Evolutionary conservation across 2,888 invertebrate genomes (phyloP).

Genomic region (Pammene aurita): DNA sequence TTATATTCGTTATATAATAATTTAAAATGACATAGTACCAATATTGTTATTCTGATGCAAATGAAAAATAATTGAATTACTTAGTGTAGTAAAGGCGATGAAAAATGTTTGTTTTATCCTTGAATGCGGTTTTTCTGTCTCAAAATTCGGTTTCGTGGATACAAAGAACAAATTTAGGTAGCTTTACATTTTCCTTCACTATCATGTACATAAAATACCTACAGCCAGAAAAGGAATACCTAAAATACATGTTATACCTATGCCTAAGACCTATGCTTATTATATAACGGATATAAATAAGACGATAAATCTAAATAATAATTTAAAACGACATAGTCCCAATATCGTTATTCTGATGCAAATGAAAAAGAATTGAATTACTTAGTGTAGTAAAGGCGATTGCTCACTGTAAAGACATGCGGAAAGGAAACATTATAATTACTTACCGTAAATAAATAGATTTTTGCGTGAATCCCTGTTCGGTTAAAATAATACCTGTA

Average conservation of each 20-base stretch:
- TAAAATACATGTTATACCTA: too few species aligned
- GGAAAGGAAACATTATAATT: neutral
- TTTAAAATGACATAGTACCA: neutral
- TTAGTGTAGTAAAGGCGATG: slow-evolving; percentile 14
- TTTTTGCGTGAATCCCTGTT: neutral
- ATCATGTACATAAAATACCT: too few species aligned
- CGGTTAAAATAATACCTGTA: too few species aligned
- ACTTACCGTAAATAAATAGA: too few species aligned
- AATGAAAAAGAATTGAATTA: neutral
- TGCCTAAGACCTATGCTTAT: neutral
- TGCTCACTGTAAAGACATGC: neutral
- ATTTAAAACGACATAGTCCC: neutral
- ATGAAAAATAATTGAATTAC: neutral
- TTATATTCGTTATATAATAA: slow-evolving; percentile 1
- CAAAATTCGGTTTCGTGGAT: too few species aligned
- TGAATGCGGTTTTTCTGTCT: too few species aligned
- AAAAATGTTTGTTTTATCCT: too few species aligned
- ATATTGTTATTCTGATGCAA: neutral
- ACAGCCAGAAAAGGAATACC: too few species aligned
- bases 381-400: slow-evolving; percentile 15
- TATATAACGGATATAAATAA: neutral
- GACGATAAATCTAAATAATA: neutral
- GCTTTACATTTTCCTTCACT: too few species aligned
- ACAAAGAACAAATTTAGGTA: too few species aligned
- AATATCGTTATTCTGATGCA: neutral